Evolutionary conservation across 2,797 vertebrate species (phyloP).

Genomic region (Ataeniobius toweri): DNA sequence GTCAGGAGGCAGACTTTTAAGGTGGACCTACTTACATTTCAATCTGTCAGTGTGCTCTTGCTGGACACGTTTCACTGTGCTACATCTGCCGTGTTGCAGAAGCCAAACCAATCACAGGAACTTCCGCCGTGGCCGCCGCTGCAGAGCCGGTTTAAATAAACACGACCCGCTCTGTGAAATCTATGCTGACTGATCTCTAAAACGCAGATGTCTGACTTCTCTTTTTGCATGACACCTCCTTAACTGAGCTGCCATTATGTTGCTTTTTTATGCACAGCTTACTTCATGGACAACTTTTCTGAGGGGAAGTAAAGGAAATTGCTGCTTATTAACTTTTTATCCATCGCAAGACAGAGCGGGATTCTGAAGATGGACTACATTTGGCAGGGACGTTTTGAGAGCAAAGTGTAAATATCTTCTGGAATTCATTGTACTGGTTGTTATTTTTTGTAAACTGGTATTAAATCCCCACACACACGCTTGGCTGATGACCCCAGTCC

Average conservation of each 20-base stretch:
- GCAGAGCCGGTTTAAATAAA: conserved; percentile 33
- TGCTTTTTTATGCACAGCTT: conserved; percentile 70
- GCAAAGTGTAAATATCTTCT: conserved; percentile 73
- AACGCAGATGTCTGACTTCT: conserved; percentile 61
- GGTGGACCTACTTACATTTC: conserved; percentile 28
- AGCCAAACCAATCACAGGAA: conserved; percentile 66
- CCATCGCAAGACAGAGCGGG: conserved; percentile 36
- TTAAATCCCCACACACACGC: conserved; percentile 60
- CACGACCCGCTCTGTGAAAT: conserved; percentile 58
- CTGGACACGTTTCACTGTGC: conserved; percentile 69
- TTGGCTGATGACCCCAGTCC: conserved; percentile 60
- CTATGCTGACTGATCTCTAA: conserved; percentile 70
- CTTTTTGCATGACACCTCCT: conserved; percentile 75
- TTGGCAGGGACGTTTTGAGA: conserved; percentile 49
- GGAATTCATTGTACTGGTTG: conserved; percentile 52
- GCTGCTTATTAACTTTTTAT: conserved; percentile 56
- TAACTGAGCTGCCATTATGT: conserved; percentile 60
- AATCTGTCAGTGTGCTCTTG: conserved; percentile 29
- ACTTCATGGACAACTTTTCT: conserved; percentile 45
- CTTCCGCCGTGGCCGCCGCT: conserved; percentile 57
- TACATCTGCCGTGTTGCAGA: conserved; percentile 52
- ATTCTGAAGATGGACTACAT: conserved; percentile 33
- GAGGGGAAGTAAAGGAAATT: conserved; percentile 26
- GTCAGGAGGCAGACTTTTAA: conserved; percentile 44
- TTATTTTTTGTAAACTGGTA: conserved; percentile 66